Conservation (phyloP, 2,797 vertebrate genomes). For the Pampus argenteus region DNA sequence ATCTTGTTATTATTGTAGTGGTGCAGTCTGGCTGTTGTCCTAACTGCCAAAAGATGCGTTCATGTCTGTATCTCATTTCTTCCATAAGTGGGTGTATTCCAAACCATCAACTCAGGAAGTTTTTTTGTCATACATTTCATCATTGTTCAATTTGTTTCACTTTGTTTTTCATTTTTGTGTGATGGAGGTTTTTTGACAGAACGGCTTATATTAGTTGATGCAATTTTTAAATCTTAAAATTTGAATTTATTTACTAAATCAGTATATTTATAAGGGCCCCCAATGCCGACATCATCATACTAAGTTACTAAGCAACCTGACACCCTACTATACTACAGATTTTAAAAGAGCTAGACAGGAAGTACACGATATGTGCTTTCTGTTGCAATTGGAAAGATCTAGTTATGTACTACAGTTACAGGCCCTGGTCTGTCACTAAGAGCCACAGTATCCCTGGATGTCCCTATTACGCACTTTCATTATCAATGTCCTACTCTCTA, state of each 20-base stretch:
- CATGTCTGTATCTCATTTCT: constrained; percentile 67
- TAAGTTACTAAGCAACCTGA: too few relatives aligned
- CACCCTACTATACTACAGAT: neutral
- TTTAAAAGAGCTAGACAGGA: constrained; percentile 5
- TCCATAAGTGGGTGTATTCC: constrained; percentile 71
- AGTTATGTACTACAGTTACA: constrained; percentile 33
- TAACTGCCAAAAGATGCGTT: constrained; percentile 75
- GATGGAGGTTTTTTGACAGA: constrained; percentile 46
- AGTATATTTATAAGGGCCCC: too few relatives aligned
- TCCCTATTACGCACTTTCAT: constrained; percentile 72
- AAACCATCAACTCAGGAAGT: constrained; percentile 71
- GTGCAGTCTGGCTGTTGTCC: constrained; percentile 72
- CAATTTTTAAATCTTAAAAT: constrained; percentile 8
- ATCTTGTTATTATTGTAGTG: constrained; percentile 78
- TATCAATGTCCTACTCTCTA: constrained; percentile 73
- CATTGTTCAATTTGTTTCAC: constrained; percentile 69
- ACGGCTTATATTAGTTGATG: constrained; percentile 20
- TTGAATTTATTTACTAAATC: neutral
- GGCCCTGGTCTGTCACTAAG: constrained; percentile 52
- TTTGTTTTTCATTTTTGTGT: constrained; percentile 48
- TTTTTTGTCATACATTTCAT: constrained; percentile 66
- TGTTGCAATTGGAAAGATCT: constrained; percentile 32
- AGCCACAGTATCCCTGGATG: constrained; percentile 58
- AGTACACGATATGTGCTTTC: constrained; percentile 17
- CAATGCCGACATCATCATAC: too few relatives aligned